Base-by-base conservation (phyloP, 2,888 invertebrate genomes). In the Bellardia pandia region DNA sequence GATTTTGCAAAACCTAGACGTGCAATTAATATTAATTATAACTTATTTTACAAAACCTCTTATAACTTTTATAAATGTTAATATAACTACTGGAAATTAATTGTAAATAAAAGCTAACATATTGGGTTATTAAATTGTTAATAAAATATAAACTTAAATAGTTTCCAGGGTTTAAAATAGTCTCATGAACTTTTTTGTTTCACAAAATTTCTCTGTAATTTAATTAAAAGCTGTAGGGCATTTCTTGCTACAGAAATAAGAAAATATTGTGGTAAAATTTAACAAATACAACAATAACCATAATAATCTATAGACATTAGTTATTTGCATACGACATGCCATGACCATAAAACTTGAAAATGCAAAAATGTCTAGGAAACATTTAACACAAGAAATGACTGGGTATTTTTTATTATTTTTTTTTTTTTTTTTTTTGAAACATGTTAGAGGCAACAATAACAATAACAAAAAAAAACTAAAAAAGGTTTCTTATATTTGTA, bases 291-390 rank as follows among this genome's bases (percentile, higher is more conserved):
- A 71, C 56, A 84, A 58, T 42, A 79, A 68, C 51, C 72, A 66
- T 42, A 79, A 66, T 66, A 74, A 60, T 71, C 48, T 68, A 48
- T 53, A 76, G 72, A 81, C 81, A 81, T 71, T 53, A 53, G 9
- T 77, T 81, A 87, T 80, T 77, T 78, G 62, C 74, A 87, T 64
- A 81, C 48, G 64, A 85, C 85, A 77, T 78, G 85, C 74, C 87
- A 81, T 81, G 80, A 85, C 84, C 74, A 87, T 87, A 87, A 87
- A 84, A 81, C 76, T 85, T 77, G 66, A 84, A 84, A 86, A 80
- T 86, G 84, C 71, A 80, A 86, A 76, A 86, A 84, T 77, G 84
- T 80, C 74, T 77, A 81, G 51, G 69, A 87, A 87, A 74, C 77
- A 87, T 87, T 84, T 79, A 82, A 78, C 82, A 86, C 69, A 60